Base-by-base conservation (phyloP, 2,797 vertebrate species). In the Anniella stebbinsi region DNA sequence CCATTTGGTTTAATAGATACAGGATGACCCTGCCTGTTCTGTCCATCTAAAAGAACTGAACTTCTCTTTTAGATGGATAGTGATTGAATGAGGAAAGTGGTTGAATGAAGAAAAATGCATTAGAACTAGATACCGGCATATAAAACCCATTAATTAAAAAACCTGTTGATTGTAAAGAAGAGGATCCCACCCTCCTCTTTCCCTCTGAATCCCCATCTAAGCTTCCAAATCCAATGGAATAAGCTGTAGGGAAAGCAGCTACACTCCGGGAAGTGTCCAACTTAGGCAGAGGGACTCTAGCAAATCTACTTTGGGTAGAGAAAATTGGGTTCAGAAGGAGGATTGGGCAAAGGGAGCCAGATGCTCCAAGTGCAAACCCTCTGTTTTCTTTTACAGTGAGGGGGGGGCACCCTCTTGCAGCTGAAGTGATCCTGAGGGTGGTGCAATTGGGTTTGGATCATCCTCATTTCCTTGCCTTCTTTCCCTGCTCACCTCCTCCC, bases 1-100 rank as follows among this genome's bases (percentile, higher is more conserved):
- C 57, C 69, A 73, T 13, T 83, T 60, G 81, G 86, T 87, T 88
- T 88, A 92, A 78, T 7, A 73, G 76, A 63, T 87, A 77, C 2
- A 89, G 73, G 87, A 80, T 3, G 45, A 45, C 10, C 1, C 2
- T n/a, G 13, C 75, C 9, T 88, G 67, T 67, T 88, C 51, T 9
- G 87, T 6, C 67, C 33, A 48, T 38, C 33, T 89, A 51, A 80
- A 91, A 90, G 18, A 84, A 28, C n/a, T 54, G 21, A 38, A 88
- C 23, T 87, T 80, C 30, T 45, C 45, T 45, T 45, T 45, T 45
- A 45, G 45, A 73, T 83, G 81, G 2, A 23, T 33, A 63, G 85
- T 54, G 45, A 45, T 67, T 80, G 66, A 54, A n/a, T 82, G 69
- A n/a, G 45, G 2, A 23, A 36, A 63, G 85, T 54, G 45, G 41